Evolutionary conservation across 2,888 invertebrate genomes (phyloP), one percentile per base, ranked within the genome.

Genomic region (Orchesellides sinensis): DNA sequence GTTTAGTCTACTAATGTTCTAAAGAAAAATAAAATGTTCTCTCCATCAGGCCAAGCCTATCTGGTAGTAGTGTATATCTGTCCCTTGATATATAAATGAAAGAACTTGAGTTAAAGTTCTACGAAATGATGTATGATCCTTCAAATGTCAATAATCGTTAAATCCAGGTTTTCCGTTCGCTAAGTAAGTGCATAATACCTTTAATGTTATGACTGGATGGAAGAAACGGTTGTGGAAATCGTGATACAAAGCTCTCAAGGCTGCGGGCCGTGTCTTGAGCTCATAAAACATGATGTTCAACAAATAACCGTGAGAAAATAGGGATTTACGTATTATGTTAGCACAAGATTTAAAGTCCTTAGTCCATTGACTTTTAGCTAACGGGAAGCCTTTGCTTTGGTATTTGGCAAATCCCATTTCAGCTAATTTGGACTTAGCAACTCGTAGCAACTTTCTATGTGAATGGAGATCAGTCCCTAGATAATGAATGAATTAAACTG

Each of bases 141-240:
- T 79, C 70, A 79, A 79, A 79, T 79, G 79, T 79, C 79, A 79
- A 79, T 79, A 79, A 72, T 79, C 79, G 79, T 79, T 79, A 79
- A 79, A 72, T 72, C 79, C 79, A n/a, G 63, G 40, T 23, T 23
- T 35, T 17, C 72, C 23, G 40, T 3, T 19, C 45, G 49, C 63
- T 45, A 29, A 63, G 73, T 73, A n/a, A n/a, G 63, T 27, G 49
- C 27, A 40, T 40, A 10, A 45, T 68, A 29, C 66, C 45, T 19
- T 17, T 63, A 73, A 73, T 73, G 49, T 29, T 49, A 63, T 73
- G 59, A 27, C 35, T 25, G 21, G 19, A 27, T 21, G 61, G 27
- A 70, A 45, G 23, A 40, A 29, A 63, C 6, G 14, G 40, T 19
- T 21, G 63, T 49, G 2, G 3, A 49, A 8, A 49, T 49, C 19